Evolutionary conservation across 1,140 invertebrate genomes (phyloP), one percentile per base, ranked within the genome.

Genomic region (Ectropis grisescens): DNA sequence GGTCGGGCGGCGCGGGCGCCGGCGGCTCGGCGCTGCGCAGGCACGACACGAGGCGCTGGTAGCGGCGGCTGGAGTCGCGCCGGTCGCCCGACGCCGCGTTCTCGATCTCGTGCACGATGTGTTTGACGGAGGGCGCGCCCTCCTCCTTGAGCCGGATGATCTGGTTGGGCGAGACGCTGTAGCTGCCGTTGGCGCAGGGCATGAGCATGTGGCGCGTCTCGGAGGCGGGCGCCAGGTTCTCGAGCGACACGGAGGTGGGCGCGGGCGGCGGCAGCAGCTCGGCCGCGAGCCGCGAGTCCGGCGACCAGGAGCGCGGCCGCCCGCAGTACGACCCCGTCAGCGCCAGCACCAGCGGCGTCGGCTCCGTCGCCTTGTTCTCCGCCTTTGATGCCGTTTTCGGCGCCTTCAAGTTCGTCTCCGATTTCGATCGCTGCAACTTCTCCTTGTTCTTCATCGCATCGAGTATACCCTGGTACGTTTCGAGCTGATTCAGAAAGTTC

Each of bases 401-500:
- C 11, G 88, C 88, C 66, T 94, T 94, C 7, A 95, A 71, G 78
- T 95, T 95, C 11, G 93, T 96, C 70, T 97, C 94, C 34, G 95
- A 97, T 82, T 97, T 96, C 25, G 94, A 95, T 35, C 94, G 85
- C 56, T 96, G 91, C 38, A 94, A 80, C 67, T 94, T 96, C 62
- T 97, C 93, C 55, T 94, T 92, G 59, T 97, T 96, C 67, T 94
- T 96, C 93, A 97, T 98, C 0, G 96, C 97, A 70, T 94, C 93
- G 33, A 99, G 84, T 58, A 97, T 97, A 33, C 95, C 95, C 80
- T 97, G 93, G 70, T 99, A 99, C 6, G 93, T 98, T 82, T 96
- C 93, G 33, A 99, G 82, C 76, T 99, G 97, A 47, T 90, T 86
- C 30, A 97, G 87, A 82, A 99, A 99, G 55, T 93, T 96, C 24